Base-by-base conservation (phyloP, 2,888 invertebrate species). In the Harpalus rubripes region DNA sequence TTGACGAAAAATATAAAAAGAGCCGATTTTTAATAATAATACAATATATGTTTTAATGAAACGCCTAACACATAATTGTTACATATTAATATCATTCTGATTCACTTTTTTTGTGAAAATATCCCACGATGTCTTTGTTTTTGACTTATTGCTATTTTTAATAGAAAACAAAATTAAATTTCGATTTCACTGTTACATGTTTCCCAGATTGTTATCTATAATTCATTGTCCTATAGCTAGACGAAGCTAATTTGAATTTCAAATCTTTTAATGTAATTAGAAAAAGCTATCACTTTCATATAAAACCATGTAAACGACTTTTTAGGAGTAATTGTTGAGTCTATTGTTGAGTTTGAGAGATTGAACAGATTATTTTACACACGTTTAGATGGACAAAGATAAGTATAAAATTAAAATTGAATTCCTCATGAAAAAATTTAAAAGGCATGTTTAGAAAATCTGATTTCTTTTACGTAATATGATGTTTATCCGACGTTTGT, bases 111-210 rank as follows among this genome's bases (percentile, higher is more conserved):
- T 16, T 39, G 72, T 41, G 72, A 72, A 72, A 72, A 41, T 41
- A 8, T 41, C 72, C 16, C 72, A 72, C 72, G 72, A 7, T 59
- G 22, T n/a, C 63, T 63, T 26, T 63, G 26, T 59, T 59, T 59
- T 59, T 59, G 59, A 68, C 26, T 7, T 68, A 68, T 15, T 5
- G 39, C 15, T 12, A 15, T 68, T 68, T 68, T 65, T 16, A 12
- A 72, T 15, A 72, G 72, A 72, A 72, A 72, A 72, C 72, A 41
- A 72, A 72, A 72, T 72, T 72, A 41, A n/a, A 15, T 72, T 68
- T 72, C 72, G 72, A 72, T 72, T 72, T 72, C 72, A 72, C 72
- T 72, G 16, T 16, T 15, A 72, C 32, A 32, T 72, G 15, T 41
- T 72, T 72, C 72, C 15, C 72, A 72, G 72, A 72, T 41, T 41